Conservation (phyloP, 2,113 vertebrate genomes). For the Gallinago paraguaiae region DNA sequence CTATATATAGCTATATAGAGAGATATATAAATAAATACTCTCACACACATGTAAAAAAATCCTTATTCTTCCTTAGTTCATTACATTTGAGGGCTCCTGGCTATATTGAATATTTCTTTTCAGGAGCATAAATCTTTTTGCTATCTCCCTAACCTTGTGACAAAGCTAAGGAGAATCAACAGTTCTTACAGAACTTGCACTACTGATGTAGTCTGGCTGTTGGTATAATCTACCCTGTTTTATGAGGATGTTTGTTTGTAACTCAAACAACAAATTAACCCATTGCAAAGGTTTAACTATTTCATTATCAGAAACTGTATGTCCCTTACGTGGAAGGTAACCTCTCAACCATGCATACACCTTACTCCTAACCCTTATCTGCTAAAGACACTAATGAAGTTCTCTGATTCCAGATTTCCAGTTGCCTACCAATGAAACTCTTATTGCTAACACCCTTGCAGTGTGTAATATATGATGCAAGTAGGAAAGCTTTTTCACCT, state of each 20-base stretch:
- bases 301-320: background rate
- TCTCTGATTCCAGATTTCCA: background rate
- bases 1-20: background rate
- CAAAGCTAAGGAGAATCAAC: background rate
- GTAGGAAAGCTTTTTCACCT: background rate
- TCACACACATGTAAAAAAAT: background rate
- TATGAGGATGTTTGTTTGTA: background rate
- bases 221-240: background rate
- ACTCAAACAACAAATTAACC: background rate
- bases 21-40: background rate
- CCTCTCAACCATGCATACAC: background rate
- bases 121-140: background rate
- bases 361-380: background rate
- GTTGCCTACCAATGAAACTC: background rate
- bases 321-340: background rate
- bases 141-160: background rate
- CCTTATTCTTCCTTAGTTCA: constrained; percentile 3
- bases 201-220: background rate
- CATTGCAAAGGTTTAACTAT: background rate
- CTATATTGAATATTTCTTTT: background rate
- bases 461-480: background rate
- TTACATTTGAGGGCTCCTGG: background rate
- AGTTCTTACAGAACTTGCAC: background rate
- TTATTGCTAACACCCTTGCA: background rate
- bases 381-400: background rate